Evolutionary conservation across 2,797 vertebrate species (phyloP).

Genomic region (Chaetodon trifasciatus): DNA sequence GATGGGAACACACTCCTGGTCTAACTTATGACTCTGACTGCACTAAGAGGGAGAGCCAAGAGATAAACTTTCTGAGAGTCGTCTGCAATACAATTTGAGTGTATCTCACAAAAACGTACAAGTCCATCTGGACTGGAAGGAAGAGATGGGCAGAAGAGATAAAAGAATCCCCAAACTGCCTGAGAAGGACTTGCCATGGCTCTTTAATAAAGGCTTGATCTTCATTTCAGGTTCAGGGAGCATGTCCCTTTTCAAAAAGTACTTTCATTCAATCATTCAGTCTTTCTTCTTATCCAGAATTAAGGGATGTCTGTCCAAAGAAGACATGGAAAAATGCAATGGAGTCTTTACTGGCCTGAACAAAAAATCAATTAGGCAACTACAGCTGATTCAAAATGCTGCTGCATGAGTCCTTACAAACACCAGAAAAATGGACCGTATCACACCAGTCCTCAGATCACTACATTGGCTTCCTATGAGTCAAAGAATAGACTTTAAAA

Average conservation of each 20-base stretch:
- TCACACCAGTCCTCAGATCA: too few species aligned
- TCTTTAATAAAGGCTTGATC: not conserved
- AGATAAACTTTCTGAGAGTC: slow-evolving; percentile 31
- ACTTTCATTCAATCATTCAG: not conserved
- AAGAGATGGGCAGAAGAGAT: not conserved
- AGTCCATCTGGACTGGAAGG: slow-evolving; percentile 3
- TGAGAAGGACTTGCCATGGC: not conserved
- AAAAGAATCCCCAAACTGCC: slow-evolving; percentile 1
- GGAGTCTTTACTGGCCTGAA: too few species aligned
- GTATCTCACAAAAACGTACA: slow-evolving; percentile 11
- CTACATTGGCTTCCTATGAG: too few species aligned
- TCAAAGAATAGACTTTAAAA: too few species aligned
- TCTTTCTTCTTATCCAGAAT: too few species aligned
- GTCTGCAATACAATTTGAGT: slow-evolving; percentile 10
- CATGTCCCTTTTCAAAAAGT: not conserved
- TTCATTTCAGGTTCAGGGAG: not conserved
- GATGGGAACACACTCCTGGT: slow-evolving; percentile 27
- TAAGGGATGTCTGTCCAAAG: too few species aligned
- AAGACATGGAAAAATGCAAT: too few species aligned
- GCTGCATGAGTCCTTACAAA: too few species aligned
- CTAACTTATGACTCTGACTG: slow-evolving; percentile 16
- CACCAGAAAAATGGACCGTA: too few species aligned
- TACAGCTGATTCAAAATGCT: too few species aligned
- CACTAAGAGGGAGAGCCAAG: slow-evolving; percentile 15
- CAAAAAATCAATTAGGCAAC: too few species aligned